phyloP scores from a whole-genome alignment of 1,140 invertebrate species.

The Drepana arcuata region DNA sequence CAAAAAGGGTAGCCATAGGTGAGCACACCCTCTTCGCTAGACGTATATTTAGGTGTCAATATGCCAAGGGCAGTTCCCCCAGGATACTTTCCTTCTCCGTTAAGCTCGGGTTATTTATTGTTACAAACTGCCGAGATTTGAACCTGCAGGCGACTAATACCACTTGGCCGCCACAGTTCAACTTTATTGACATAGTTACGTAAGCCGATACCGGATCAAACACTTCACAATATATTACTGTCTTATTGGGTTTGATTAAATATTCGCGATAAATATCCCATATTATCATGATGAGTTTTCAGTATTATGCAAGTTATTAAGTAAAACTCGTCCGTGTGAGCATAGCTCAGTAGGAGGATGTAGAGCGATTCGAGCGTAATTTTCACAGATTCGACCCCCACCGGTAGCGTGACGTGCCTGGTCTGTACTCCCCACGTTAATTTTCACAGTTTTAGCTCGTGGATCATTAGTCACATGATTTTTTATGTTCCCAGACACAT shows the following conservation, averaged over 20 bases:
- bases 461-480: slow-evolving; percentile 67
- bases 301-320: slow-evolving; percentile 15
- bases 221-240: too few species aligned
- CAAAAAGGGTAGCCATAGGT: neutral
- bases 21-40: neutral
- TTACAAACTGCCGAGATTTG: too few species aligned
- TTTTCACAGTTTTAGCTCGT: slow-evolving; percentile 32
- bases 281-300: slow-evolving; percentile 20
- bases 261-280: slow-evolving; percentile 9
- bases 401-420: neutral
- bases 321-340: slow-evolving; percentile 13
- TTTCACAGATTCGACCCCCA: neutral
- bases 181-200: too few species aligned
- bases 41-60: neutral
- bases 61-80: neutral
- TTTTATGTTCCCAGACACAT: slow-evolving; percentile 64
- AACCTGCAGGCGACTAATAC: too few species aligned
- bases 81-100: neutral
- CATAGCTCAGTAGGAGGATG: slow-evolving; percentile 14
- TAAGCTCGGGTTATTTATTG: too few species aligned
- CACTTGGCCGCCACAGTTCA: too few species aligned
- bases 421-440: slow-evolving; percentile 14
- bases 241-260: too few species aligned
- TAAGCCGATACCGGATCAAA: too few species aligned
- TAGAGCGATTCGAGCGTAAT: slow-evolving; percentile 1